Evolutionary conservation across 35 echinoderm and acorn worm genomes (phyloP), one percentile per base, ranked within the genome.

Genomic region (Strongylocentrotus purpuratus): DNA sequence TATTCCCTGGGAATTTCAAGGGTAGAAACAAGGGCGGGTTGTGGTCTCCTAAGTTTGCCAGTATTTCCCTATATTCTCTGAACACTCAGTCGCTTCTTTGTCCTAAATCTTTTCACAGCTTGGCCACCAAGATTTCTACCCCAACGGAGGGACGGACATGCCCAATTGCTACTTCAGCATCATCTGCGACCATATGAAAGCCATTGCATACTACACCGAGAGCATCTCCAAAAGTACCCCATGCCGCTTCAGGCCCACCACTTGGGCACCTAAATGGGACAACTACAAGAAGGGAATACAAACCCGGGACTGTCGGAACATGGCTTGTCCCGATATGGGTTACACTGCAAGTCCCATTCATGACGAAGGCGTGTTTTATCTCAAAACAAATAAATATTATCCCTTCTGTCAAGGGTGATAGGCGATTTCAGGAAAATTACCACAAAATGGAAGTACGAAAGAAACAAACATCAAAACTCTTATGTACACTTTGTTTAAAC

Each of bases 41-140:
- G 35, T 41, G 10, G 2, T 55, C 50, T 55, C 50, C 11, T 55
- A 41, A 41, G 35, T 41, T 41, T 41, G 1, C 35, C 35, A 41
- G 35, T 41, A 41, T 41, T 41, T 41, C 35, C 35, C 35, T 41
- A 41, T 41, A 41, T 41, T 41, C 35, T 41, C 35, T 41, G 35
- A 41, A 41, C 35, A 41, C 35, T 41, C 35, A 41, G 35, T 41
- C 35, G 35, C 35, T 41, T 41, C 35, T 41, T 41, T n/a, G n/a
- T n/a, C 35, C 9, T 15, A 15, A 14, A 14, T 55, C 5, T 18
- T 28, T 25, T n/a, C 6, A 28, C 65, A 87, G 65, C 78, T 86
- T 61, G 95, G 95, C 9, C 93, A 94, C 45, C 86, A 94, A 41
- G 95, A 96, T 94, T 96, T 96, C 48, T 96, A 94, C 45, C 95